Conservation (phyloP, 1,140 invertebrate genomes). For the Danaus plexippus region DNA sequence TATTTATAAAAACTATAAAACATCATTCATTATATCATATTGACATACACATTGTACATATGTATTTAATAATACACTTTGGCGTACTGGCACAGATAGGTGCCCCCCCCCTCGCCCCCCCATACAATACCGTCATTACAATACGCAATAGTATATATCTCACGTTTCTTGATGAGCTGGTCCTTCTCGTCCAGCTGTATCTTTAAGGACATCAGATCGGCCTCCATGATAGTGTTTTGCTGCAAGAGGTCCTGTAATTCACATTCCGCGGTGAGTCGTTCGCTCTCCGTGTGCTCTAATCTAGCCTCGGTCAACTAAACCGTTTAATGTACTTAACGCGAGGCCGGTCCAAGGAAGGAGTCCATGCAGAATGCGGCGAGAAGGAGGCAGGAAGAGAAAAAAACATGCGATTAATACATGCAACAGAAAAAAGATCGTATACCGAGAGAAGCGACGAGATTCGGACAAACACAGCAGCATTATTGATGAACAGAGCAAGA, state of each 20-base stretch:
- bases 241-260: conserved; percentile 78
- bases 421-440: conserved; percentile 14
- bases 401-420: conserved; percentile 63
- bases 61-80: too few relatives aligned
- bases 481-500: not conserved
- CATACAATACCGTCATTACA: too few relatives aligned
- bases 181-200: conserved; percentile 56
- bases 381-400: conserved; percentile 41
- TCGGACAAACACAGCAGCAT: not conserved
- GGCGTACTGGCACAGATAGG: too few relatives aligned
- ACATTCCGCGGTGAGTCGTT: conserved; percentile 76
- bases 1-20: too few relatives aligned
- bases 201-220: conserved; percentile 67
- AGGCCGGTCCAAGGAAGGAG: conserved; percentile 23
- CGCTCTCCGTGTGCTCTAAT: conserved; percentile 63
- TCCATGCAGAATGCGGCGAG: conserved; percentile 37
- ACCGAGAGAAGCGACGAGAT: not conserved
- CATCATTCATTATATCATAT: too few relatives aligned
- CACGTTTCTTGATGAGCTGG: conserved; percentile 52
- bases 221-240: conserved; percentile 77
- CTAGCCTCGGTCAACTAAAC: conserved; percentile 54
- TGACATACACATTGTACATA: too few relatives aligned
- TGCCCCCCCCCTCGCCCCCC: too few relatives aligned
- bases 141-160: conserved; percentile 16
- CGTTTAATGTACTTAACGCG: conserved; percentile 45